Percentiles rank a stretch among this genome's conserved stretches.
These are phyloP conservation scores for Nyctereutes procyonoides DNA, from an alignment of 2,113 vertebrate species.

Conservation along the genomic window DNA sequence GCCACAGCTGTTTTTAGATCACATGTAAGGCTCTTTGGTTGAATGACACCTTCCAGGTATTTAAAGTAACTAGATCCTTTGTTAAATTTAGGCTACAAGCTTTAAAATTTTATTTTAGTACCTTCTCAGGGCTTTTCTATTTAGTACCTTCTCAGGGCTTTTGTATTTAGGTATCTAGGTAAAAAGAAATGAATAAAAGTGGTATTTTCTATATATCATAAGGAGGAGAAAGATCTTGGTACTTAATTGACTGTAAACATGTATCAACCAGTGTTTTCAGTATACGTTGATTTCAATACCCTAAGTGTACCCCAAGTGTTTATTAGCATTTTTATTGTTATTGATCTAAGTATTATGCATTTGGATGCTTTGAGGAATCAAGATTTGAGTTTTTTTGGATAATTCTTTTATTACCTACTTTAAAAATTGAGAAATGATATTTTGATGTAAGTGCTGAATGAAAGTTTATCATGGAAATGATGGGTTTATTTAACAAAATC, in stretches of 20 bases:
- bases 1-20: constrained; percentile 37
- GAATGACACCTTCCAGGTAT: neutral
- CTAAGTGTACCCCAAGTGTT: neutral
- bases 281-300: neutral
- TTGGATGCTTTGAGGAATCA: constrained; percentile 15
- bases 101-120: constrained; percentile 28
- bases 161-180: neutral
- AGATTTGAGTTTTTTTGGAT: neutral
- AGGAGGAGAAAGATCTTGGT: constrained; percentile 8
- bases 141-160: neutral
- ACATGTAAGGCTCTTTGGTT: neutral
- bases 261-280: neutral
- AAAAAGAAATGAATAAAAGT: neutral
- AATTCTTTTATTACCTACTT: neutral
- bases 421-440: constrained; percentile 14
- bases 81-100: constrained; percentile 28
- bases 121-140: neutral
- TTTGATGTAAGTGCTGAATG: neutral
- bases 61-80: constrained; percentile 21
- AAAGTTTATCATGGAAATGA: neutral
- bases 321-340: neutral
- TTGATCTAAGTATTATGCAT: neutral
- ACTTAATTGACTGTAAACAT: neutral
- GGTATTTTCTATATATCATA: neutral
- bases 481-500: constrained; percentile 33